Evolutionary conservation across 2,113 vertebrate species (phyloP).

Genomic region (Suricata suricatta): DNA sequence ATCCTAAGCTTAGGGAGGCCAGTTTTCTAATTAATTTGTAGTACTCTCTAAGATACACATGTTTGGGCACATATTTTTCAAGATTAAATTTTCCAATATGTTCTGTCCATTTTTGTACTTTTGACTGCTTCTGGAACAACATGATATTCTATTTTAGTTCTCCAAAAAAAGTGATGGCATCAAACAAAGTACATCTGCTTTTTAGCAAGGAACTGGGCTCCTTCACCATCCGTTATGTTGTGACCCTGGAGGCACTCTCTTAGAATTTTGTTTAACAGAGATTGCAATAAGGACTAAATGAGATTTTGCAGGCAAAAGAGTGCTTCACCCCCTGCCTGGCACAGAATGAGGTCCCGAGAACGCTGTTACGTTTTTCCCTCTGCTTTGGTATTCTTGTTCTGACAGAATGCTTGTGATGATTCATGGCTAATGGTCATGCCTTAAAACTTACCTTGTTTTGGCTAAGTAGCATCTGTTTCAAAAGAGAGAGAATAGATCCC

Average conservation of each 20-base stretch:
- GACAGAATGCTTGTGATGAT: neutral
- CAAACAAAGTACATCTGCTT: neutral
- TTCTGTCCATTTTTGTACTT: neutral
- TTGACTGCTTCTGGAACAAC: neutral
- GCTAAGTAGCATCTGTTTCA: neutral
- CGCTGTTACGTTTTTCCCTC: neutral
- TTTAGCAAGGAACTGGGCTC: neutral
- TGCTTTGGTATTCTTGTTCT: neutral
- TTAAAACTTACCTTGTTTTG: constrained; percentile 9
- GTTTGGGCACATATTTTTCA: neutral
- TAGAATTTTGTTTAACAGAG: neutral
- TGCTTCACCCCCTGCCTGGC: neutral
- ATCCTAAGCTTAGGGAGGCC: neutral
- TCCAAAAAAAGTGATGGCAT: neutral
- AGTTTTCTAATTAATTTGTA: neutral
- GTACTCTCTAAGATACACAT: neutral
- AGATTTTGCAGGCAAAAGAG: neutral
- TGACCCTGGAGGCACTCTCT: neutral
- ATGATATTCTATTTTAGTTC: neutral
- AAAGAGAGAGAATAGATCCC: neutral
- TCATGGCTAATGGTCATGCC: neutral
- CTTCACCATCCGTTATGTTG: neutral
- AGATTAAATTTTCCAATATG: neutral
- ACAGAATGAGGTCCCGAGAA: neutral
- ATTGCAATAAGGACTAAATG: neutral